Percentiles rank a stretch among this genome's conserved stretches.
Evolutionary conservation across 2,888 invertebrate species (phyloP).

Genomic region (Lithosia quadra): DNA sequence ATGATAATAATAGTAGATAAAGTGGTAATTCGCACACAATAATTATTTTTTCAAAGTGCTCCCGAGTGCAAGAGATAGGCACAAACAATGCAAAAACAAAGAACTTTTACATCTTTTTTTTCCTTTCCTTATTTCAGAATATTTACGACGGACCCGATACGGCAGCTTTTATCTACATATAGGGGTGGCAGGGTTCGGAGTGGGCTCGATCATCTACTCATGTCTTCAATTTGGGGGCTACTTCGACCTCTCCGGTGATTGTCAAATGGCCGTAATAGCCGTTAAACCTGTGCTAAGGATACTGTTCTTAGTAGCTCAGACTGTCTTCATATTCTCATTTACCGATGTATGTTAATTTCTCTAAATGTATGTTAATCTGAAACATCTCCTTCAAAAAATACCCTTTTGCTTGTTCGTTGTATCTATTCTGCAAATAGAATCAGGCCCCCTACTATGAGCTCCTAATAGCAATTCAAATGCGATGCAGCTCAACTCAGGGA

Average conservation of each 20-base stretch:
- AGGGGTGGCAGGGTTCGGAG: slow-evolving; percentile 89
- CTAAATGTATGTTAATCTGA: neutral
- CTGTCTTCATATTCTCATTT: slow-evolving; percentile 91
- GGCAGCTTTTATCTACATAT: slow-evolving; percentile 89
- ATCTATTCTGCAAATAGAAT: neutral
- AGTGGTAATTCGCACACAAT: no score
- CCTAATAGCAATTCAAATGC: no score
- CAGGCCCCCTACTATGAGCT: no score
- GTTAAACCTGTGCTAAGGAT: slow-evolving; percentile 88
- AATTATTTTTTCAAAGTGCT: no score
- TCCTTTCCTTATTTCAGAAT: slow-evolving; percentile 63
- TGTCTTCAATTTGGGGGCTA: slow-evolving; percentile 90
- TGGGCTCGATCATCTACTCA: slow-evolving; percentile 91
- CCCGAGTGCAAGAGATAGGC: no score
- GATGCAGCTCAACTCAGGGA: no score
- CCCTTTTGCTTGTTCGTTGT: neutral
- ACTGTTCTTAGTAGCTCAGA: slow-evolving; percentile 89
- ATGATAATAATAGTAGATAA: no score
- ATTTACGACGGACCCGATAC: slow-evolving; percentile 75
- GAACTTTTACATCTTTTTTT: neutral
- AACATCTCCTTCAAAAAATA: neutral
- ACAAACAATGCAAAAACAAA: neutral
- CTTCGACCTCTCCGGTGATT: slow-evolving; percentile 89
- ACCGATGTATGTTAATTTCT: slow-evolving; percentile 85
- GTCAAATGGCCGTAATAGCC: slow-evolving; percentile 88